phyloP scores from a whole-genome alignment of 2,888 invertebrate species.

The Bembecia ichneumoniformis region DNA sequence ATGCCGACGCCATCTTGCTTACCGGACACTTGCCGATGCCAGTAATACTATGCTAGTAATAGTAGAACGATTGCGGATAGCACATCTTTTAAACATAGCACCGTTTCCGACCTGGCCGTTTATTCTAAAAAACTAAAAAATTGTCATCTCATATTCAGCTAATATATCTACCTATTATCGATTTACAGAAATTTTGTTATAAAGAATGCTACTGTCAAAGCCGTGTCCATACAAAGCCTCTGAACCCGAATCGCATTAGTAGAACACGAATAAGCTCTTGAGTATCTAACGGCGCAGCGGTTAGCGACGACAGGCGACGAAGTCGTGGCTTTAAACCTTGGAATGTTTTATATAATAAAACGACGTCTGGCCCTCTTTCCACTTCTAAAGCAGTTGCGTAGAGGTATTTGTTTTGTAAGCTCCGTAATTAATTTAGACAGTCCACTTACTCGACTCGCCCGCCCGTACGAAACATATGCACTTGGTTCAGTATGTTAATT shows the following conservation, averaged over 20 bases:
- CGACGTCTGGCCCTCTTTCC: slow-evolving; percentile 23
- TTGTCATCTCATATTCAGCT: slow-evolving; percentile 9
- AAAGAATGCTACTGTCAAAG: slow-evolving; percentile 28
- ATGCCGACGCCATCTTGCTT: slow-evolving; percentile 65
- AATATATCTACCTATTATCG: slow-evolving; percentile 7
- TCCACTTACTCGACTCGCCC: slow-evolving; percentile 46
- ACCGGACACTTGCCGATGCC: slow-evolving; percentile 30
- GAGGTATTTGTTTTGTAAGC: slow-evolving; percentile 32
- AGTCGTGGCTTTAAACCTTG: slow-evolving; percentile 37
- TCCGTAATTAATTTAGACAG: slow-evolving; percentile 65
- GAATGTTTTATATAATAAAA: slow-evolving; percentile 25
- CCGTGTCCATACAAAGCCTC: slow-evolving; percentile 37
- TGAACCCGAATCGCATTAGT: slow-evolving; percentile 54
- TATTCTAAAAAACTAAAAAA: background rate
- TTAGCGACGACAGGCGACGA: slow-evolving; percentile 40
- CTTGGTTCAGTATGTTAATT: slow-evolving; percentile 37
- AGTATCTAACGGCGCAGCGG: slow-evolving; percentile 35
- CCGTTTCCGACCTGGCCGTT: slow-evolving; percentile 6
- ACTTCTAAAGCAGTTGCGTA: slow-evolving; percentile 43
- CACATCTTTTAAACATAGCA: background rate
- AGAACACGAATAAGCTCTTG: slow-evolving; percentile 64
- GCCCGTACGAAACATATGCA: slow-evolving; percentile 40
- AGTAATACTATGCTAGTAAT: slow-evolving; percentile 17
- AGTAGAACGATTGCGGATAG: slow-evolving; percentile 9
- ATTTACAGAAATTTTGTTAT: slow-evolving; percentile 13